phyloP scores from a whole-genome alignment of 1,140 invertebrate species.

The Caenorhabditis elegans region DNA sequence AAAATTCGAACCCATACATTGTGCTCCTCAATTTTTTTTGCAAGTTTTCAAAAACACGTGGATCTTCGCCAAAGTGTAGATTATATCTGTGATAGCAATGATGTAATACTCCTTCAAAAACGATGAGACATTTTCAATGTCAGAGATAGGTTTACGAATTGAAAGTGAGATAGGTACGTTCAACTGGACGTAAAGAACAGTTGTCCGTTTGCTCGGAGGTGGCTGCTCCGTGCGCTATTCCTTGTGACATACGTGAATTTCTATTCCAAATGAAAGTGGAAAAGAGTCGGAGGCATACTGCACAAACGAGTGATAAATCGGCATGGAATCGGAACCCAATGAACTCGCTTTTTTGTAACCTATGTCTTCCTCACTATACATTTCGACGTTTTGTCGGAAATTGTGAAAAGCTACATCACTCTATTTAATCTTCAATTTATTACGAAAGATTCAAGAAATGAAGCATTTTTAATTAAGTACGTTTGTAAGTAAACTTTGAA shows the following conservation, averaged over 20 bases:
- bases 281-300: background rate
- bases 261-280: background rate
- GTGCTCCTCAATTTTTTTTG: too few relatives aligned
- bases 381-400: background rate
- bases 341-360: background rate
- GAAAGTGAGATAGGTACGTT: background rate
- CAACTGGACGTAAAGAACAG: background rate
- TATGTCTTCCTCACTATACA: background rate
- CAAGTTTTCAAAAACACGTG: too few relatives aligned
- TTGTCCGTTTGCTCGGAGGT: background rate
- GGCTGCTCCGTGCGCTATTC: background rate
- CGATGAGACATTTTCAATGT: too few relatives aligned
- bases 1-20: too few relatives aligned
- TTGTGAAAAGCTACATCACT: too few relatives aligned
- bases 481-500: too few relatives aligned
- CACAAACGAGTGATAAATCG: constrained; percentile 5
- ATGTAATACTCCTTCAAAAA: too few relatives aligned
- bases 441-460: too few relatives aligned
- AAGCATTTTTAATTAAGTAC: too few relatives aligned
- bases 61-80: too few relatives aligned
- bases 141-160: background rate
- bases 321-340: background rate
- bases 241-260: constrained; percentile 26
- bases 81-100: too few relatives aligned
- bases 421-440: too few relatives aligned